Base-by-base conservation (phyloP, 2,113 vertebrate genomes). In the Parus major region DNA sequence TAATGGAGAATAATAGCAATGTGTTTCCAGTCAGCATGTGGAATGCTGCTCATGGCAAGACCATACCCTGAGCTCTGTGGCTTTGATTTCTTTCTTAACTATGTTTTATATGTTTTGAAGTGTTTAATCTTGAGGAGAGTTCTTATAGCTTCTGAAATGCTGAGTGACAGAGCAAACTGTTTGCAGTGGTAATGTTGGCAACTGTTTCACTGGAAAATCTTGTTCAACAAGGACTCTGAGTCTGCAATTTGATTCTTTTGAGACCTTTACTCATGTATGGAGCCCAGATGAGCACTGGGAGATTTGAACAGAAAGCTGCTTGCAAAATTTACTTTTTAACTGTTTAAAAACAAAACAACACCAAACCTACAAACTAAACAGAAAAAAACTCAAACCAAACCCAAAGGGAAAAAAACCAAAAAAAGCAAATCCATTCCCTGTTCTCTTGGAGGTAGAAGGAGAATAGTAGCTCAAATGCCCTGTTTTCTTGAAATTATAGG, bases 341-440 rank as follows among this genome's bases (percentile, higher is more conserved):
- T 70, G 4, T 55, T 86, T 24, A 49, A 44, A 92, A 87, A 29
- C 20, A 33, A 83, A 79, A 16, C 5, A 61, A 4, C 16, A 15
- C 29, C 11, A 77, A 65, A 64, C 17, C 7, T 33, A 41, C 15
- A 73, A 33, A n/a, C 9, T 10, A 75, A 57, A 50, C 15, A 31
- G 35, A 31, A 56, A 71, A 82, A 28, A 17, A 14, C 2, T 12
- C 50, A 73, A 56, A 47, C 6, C 21, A 81, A 86, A 35, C 3
- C 28, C 22, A 33, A 36, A 25, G 4, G 9, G 13, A 20, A 52
- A 72, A 83, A 0, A 39, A 39, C 8, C 23, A 7, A 50, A 53
- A 22, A 29, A 31, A 44, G 16, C 25, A 60, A 65, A 65, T 5
- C 1, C 36, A 35, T 33, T 9, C 1, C 5, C 22, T 3, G 0